These are phyloP conservation scores for Notolepis coatsorum DNA, from an alignment of 2,797 vertebrate genomes.

Conservation along the genomic window DNA sequence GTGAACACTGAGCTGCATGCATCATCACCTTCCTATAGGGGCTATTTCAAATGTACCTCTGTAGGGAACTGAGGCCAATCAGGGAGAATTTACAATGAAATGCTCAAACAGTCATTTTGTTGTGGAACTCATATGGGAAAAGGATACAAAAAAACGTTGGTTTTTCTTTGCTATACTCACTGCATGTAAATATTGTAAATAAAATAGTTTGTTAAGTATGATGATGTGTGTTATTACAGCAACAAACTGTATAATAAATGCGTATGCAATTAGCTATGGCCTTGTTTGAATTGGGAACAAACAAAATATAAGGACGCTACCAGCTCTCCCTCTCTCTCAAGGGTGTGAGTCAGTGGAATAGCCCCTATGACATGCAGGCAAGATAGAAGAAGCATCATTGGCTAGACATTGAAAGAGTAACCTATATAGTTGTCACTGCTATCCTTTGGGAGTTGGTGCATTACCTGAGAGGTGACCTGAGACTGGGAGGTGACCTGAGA, in stretches of 20 bases:
- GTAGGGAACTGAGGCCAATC: background rate
- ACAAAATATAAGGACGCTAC: too few species aligned
- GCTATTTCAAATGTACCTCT: constrained; percentile 49
- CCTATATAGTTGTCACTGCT: constrained; percentile 25
- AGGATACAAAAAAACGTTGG: too few species aligned
- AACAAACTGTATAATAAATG: too few species aligned
- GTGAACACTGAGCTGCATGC: constrained; percentile 33
- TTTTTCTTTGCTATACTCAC: too few species aligned
- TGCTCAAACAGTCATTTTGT: background rate
- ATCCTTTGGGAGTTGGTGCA: constrained; percentile 50
- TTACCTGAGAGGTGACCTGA: too few species aligned
- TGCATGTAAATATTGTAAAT: too few species aligned
- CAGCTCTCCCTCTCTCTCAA: background rate
- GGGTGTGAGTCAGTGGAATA: constrained; percentile 29
- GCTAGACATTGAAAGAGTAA: constrained; percentile 22
- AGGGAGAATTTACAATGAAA: background rate
- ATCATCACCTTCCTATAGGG: constrained; percentile 15
- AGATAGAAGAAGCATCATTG: constrained; percentile 14
- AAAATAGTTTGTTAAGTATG: too few species aligned
- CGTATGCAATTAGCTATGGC: too few species aligned
- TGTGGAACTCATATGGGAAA: background rate
- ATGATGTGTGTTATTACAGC: too few species aligned
- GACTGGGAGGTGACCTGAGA: too few species aligned
- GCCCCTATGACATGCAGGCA: constrained; percentile 52
- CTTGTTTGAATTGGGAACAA: too few species aligned